Base-by-base conservation (phyloP, 2,797 vertebrate genomes). In the Semotilus atromaculatus region DNA sequence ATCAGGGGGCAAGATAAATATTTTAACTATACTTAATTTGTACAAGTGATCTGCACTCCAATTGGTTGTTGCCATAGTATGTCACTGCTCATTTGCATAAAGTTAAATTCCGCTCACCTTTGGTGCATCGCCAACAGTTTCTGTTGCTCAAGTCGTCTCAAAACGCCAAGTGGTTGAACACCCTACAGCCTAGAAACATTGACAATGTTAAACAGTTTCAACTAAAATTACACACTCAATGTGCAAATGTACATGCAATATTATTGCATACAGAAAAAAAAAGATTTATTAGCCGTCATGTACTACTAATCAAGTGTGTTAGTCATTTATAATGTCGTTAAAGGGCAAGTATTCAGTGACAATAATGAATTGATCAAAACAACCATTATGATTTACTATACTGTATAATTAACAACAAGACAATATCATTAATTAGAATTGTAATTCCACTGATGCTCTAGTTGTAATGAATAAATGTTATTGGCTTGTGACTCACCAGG, bases 341-440 rank as follows among this genome's bases (percentile, higher is more conserved):
- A 62, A 71, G 67, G 51, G 67, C 23, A 81, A 58, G 51, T 19
- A 23, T 62, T 31, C 19, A 19, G 38, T 2, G 80, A 73, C 38
- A 62, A 73, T 34, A 72, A 72, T 48, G 62, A n/a, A 38, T 48
- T 13, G 40, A 60, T 82, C 60, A 18, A 29, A 38, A 70, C 53
- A 82, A 40, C 26, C 36, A n/a, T 31, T 36, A 45, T 45, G 29
- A 82, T 76, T 45, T 21, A 45, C 62, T 58, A 43, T 29, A 45
- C 62, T 58, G 31, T 29, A 68, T n/a, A 58, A 58, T 77, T 55
- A 76, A 34, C 45, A 83, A 31, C 64, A 70, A 71, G 21, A 51
- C 40, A 21, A 48, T n/a, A 18, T 68, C 26, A 68, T 68, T 45
- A 68, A 58, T 55, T 77, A 68, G 16, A 77, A 70, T 6, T n/a